Conservation (phyloP, 2,888 invertebrate genomes). For the Galeopsomyia nigrocyanea region DNA sequence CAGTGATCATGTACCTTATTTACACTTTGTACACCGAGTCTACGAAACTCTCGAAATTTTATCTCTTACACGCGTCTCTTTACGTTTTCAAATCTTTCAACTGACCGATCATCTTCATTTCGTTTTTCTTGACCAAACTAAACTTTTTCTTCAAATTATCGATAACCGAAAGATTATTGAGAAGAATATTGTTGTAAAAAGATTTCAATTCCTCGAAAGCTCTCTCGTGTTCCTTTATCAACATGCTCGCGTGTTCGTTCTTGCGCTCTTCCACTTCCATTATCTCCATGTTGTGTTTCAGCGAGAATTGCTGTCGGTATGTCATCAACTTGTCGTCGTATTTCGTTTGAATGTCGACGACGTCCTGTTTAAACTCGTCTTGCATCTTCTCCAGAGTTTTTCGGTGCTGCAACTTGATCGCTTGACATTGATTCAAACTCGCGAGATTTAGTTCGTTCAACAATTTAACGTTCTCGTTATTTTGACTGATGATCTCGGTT, state of each 20-base stretch:
- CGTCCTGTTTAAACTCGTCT: constrained; percentile 77
- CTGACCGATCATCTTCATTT: constrained; percentile 41
- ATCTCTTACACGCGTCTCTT: too few relatives aligned
- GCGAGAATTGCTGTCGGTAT: constrained; percentile 79
- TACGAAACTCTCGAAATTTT: too few relatives aligned
- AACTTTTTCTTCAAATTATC: constrained; percentile 82
- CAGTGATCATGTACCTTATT: too few relatives aligned
- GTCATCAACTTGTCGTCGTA: constrained; percentile 82
- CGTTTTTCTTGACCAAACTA: constrained; percentile 39
- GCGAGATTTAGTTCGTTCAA: constrained; percentile 35
- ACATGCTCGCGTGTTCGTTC: constrained; percentile 85
- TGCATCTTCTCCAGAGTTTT: constrained; percentile 70
- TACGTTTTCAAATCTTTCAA: constrained; percentile 28
- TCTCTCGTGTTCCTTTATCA: constrained; percentile 86
- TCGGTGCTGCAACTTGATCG: constrained; percentile 32
- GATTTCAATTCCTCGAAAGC: constrained; percentile 92
- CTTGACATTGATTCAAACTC: constrained; percentile 22
- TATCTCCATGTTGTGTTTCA: constrained; percentile 85
- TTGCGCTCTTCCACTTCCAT: constrained; percentile 93
- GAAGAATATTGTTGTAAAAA: constrained; percentile 94
- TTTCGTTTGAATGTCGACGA: constrained; percentile 78
- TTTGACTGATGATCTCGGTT: constrained; percentile 31
- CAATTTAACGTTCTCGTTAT: constrained; percentile 29
- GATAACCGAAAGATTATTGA: constrained; percentile 92
- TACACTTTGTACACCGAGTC: too few relatives aligned